Evolutionary conservation across 2,888 invertebrate genomes (phyloP), one percentile per base, ranked within the genome.

Genomic region (Sarcophaga variegata): DNA sequence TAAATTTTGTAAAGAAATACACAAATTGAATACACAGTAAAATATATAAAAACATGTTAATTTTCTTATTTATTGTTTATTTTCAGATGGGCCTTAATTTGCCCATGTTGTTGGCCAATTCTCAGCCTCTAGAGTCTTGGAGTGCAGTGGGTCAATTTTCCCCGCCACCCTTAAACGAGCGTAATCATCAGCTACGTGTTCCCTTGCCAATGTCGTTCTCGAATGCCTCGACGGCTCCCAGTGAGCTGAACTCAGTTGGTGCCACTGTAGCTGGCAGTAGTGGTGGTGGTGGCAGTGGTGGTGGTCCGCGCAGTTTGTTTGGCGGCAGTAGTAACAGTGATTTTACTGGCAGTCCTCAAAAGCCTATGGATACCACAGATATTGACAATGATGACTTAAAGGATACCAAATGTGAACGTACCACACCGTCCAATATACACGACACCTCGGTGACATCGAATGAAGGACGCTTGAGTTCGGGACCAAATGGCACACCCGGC

Each of bases 31-130:
- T 27, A 37, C 2, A 37, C 1, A 37, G 0, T 10, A 37, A 1
- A 10, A 10, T 37, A 37, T 37, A 37, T 45, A 4, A 14, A 59
- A 63, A 17, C 10, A 25, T 25, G 0, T 74, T 49, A 10, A 2
- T 17, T 20, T 20, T 20, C 20, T 20, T 20, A 20, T 20, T 20
- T 20, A 20, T 20, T 20, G 20, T 20, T 20, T 20, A 54, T 54
- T 90, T 91, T 12, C 89, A 93, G 93, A 92, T 93, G 92, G 93
- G 92, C 76, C 89, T 93, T 49, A 92, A 91, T 72, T 89, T 93
- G 78, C 93, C 93, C 81, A 90, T 93, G 91, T 89, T 93, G 81
- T 91, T 93, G 89, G 92, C 93, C 49, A 92, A 89, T 45, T 91
- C 90, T 45, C 93, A 92, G 87, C 92, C 90, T 49, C 85, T 93